Evolutionary conservation across 2,797 vertebrate species (phyloP).

Genomic region (Sebastolobus alascanus): DNA sequence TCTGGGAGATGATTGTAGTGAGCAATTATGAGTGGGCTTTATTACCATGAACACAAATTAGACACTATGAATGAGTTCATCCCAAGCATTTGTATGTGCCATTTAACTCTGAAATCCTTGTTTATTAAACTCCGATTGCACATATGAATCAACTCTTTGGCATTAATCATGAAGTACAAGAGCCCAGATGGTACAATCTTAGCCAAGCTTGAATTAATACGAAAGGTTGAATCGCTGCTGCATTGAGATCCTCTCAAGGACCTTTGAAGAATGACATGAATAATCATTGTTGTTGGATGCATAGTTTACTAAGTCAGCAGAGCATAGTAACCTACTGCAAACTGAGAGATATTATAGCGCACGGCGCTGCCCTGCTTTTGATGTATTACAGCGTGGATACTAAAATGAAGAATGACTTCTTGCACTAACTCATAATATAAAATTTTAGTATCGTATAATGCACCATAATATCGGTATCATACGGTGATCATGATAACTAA

Average conservation of each 20-base stretch:
- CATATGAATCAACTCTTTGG: constrained; percentile 98
- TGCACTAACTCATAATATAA: constrained; percentile 44
- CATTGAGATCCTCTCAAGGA: constrained; percentile 98
- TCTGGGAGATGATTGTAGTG: constrained; percentile 92
- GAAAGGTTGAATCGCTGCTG: constrained; percentile 96
- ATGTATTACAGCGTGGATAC: constrained; percentile 63
- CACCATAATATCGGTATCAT: constrained; percentile 44
- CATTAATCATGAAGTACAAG: constrained; percentile 99
- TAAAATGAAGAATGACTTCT: constrained; percentile 62
- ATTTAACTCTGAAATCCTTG: constrained; percentile 99
- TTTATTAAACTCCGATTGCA: constrained; percentile 96
- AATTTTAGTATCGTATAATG: constrained; percentile 48
- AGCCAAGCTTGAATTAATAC: constrained; percentile 99
- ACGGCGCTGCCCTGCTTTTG: constrained; percentile 58
- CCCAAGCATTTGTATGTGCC: constrained; percentile 97
- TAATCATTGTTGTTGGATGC: constrained; percentile 96
- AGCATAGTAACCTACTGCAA: constrained; percentile 81
- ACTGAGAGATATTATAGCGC: constrained; percentile 74
- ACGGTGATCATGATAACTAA: constrained; percentile 48
- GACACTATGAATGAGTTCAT: constrained; percentile 96
- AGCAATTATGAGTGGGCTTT: constrained; percentile 96
- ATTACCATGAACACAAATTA: constrained; percentile 97
- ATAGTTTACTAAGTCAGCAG: constrained; percentile 83
- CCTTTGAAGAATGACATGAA: constrained; percentile 99
- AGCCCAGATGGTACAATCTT: constrained; percentile 99